Evolutionary conservation across 2,797 vertebrate genomes (phyloP).

Genomic region (Dryobates pubescens): DNA sequence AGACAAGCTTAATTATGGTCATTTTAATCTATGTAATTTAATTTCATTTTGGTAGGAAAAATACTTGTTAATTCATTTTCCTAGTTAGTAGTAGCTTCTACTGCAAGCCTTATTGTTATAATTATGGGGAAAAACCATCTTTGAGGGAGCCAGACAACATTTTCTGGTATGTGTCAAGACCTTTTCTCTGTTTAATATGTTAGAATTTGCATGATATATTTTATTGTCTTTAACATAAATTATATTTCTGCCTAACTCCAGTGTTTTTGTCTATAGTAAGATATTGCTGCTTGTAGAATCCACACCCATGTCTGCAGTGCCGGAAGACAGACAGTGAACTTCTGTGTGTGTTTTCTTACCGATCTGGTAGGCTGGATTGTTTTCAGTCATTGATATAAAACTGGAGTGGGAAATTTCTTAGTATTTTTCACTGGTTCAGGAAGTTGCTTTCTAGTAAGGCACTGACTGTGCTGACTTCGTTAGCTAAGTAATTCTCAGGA

Average conservation of each 20-base stretch:
- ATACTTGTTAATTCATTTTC: constrained; percentile 30
- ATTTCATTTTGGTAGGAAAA: constrained; percentile 1
- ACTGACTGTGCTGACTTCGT: background rate
- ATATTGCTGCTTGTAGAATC: background rate
- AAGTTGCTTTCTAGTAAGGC: background rate
- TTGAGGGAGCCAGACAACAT: background rate
- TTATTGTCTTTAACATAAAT: constrained; percentile 1
- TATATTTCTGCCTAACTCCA: constrained; percentile 21
- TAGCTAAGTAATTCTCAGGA: background rate
- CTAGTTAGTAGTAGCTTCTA: background rate
- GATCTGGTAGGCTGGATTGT: background rate
- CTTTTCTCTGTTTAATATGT: constrained; percentile 30
- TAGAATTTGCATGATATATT: constrained; percentile 51
- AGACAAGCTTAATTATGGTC: background rate
- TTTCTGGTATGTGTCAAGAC: constrained; percentile 45
- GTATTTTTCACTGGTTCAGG: background rate
- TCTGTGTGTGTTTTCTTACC: constrained; percentile 1
- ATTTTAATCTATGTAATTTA: constrained; percentile 30
- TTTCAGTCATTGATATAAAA: background rate
- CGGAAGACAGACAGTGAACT: background rate
- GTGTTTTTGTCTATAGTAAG: background rate
- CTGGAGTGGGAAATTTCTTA: background rate
- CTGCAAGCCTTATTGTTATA: background rate
- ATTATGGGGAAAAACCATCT: background rate
- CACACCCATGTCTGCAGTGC: background rate